Evolutionary conservation across 2,797 vertebrate species (phyloP), one percentile per base, ranked within the genome.

Genomic region (Acanthis flammea): DNA sequence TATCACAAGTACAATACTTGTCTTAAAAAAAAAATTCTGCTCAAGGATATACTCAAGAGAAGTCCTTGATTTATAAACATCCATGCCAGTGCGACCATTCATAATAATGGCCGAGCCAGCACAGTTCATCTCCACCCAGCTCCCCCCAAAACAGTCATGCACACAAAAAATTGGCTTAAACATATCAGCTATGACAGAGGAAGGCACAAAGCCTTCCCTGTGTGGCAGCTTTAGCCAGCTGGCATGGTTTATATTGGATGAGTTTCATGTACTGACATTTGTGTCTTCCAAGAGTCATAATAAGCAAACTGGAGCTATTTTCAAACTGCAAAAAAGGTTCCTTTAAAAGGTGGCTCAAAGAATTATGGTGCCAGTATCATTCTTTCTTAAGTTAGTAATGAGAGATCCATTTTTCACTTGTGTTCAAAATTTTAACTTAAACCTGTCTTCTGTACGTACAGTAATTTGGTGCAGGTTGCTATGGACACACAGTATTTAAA

Each of bases 221-320:
- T 87, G 91, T 95, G 76, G 96, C 94, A 96, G 63, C 78, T 93
- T 95, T 83, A 61, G 94, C 93, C 95, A 96, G 77, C 92, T 92
- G 96, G 96, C 97, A 97, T 96, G 96, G 95, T 96, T 94, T 87
- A 91, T 96, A 93, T 7, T 77, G 94, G 96, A 90, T 91, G 94
- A 97, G 97, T 97, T 95, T 95, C 94, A 97, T 96, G 96, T 97
- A 97, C 96, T 97, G 97, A 98, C 97, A 97, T 93, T 97, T 97
- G 97, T 97, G 96, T 97, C 97, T 98, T 97, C 98, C 97, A 97
- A 96, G 94, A 95, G 91, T 96, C 94, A 90, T 91, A 97, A 97
- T 91, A 98, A 97, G 96, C 96, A 97, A 97, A 97, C 97, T 95
- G 96, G 78, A 92, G 84, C 92, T 94, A 97, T 92, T 88, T 96